Conservation (phyloP, 2,113 vertebrate species). For the Mesitornis unicolor region DNA sequence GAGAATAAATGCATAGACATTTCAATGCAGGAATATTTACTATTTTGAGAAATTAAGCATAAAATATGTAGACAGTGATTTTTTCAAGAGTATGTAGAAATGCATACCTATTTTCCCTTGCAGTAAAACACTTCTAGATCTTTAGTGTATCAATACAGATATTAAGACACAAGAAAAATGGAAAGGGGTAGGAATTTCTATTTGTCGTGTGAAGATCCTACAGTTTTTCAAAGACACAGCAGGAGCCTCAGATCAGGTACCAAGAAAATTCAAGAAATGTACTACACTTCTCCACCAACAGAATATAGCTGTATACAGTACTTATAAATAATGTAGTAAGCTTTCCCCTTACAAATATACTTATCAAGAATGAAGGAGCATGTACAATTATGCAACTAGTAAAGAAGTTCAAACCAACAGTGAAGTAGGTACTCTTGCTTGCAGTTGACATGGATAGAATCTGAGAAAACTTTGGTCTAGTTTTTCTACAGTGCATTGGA, state of each 20-base stretch:
- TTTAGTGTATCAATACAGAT: background rate
- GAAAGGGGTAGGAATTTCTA: background rate
- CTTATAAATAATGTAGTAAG: background rate
- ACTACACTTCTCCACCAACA: background rate
- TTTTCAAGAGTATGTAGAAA: background rate
- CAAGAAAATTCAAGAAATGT: background rate
- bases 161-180: background rate
- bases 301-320: background rate
- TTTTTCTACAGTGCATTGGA: background rate
- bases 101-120: background rate
- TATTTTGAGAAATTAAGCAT: background rate
- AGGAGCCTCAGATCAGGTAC: background rate
- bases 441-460: background rate
- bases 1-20: background rate
- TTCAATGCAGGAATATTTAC: background rate
- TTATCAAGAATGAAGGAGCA: background rate
- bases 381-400: background rate
- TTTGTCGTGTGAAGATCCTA: background rate
- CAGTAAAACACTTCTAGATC: background rate
- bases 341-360: background rate
- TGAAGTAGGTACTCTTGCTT: background rate
- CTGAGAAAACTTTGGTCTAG: background rate
- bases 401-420: background rate
- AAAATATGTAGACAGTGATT: fast-evolving
- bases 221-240: background rate